These are phyloP conservation scores for Neodiprion pinetum DNA, from an alignment of 1,140 invertebrate species.

Conservation along the genomic window DNA sequence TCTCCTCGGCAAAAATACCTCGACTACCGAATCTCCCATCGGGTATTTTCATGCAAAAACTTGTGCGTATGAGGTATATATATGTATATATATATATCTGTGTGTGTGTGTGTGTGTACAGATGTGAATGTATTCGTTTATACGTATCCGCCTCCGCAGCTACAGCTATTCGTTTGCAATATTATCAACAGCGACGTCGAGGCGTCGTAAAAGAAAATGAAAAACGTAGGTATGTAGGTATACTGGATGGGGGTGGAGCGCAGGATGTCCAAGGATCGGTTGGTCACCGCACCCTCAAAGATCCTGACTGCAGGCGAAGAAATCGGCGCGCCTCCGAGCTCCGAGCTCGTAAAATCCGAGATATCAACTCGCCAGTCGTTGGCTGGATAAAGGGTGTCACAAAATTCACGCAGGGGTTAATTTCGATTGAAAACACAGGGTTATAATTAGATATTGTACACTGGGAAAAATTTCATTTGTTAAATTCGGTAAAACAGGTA, in stretches of 20 bases:
- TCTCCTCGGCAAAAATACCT: background rate
- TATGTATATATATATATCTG: too few species aligned
- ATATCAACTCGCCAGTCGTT: background rate
- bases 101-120: too few species aligned
- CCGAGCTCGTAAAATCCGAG: background rate
- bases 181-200: background rate
- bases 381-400: background rate
- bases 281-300: background rate
- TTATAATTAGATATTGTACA: too few species aligned
- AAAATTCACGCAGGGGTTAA: too few species aligned
- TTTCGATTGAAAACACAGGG: too few species aligned
- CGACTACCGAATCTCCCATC: background rate
- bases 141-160: background rate
- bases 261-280: background rate
- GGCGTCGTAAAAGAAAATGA: slow-evolving; percentile 7
- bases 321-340: background rate
- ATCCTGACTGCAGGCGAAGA: background rate
- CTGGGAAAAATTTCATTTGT: too few species aligned
- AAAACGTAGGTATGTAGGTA: background rate
- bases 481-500: too few species aligned
- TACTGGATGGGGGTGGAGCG: background rate
- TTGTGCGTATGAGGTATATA: too few species aligned
- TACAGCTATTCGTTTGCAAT: background rate
- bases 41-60: background rate
- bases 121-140: too few species aligned